Percentiles rank a stretch among this genome's conserved stretches.
Evolutionary conservation across 1,140 invertebrate species (phyloP).

Genomic region (Drosophila truncata): DNA sequence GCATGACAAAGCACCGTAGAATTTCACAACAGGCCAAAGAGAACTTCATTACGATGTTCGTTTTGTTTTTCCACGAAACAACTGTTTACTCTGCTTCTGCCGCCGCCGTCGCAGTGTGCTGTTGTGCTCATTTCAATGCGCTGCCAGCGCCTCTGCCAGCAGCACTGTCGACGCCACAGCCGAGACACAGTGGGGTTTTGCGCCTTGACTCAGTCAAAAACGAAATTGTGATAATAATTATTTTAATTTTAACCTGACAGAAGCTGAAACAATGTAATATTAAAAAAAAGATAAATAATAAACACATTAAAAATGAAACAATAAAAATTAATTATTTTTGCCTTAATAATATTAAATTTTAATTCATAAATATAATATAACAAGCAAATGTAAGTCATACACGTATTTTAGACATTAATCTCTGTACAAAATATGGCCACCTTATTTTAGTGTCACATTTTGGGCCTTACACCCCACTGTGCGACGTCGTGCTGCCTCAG

Average conservation of each 20-base stretch:
- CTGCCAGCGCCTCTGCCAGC: constrained; percentile 39
- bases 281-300: too few relatives aligned
- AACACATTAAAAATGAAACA: too few relatives aligned
- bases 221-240: background rate
- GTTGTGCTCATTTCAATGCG: constrained; percentile 76
- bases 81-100: constrained; percentile 72
- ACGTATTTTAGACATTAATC: too few relatives aligned
- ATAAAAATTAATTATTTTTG: too few relatives aligned
- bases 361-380: too few relatives aligned
- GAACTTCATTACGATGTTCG: constrained; percentile 81
- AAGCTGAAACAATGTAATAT: background rate
- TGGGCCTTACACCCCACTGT: background rate
- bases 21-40: constrained; percentile 79
- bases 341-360: too few relatives aligned
- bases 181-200: background rate
- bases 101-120: constrained; percentile 39
- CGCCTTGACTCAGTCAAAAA: background rate
- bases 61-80: constrained; percentile 84
- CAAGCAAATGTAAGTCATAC: too few relatives aligned
- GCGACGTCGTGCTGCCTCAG: constrained; percentile 5
- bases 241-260: background rate
- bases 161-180: constrained; percentile 1
- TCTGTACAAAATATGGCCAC: background rate
- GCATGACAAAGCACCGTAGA: constrained; percentile 83
- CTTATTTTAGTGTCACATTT: background rate